Conservation (phyloP, 2,797 vertebrate species). For the Hypotaenidia philippensis region DNA sequence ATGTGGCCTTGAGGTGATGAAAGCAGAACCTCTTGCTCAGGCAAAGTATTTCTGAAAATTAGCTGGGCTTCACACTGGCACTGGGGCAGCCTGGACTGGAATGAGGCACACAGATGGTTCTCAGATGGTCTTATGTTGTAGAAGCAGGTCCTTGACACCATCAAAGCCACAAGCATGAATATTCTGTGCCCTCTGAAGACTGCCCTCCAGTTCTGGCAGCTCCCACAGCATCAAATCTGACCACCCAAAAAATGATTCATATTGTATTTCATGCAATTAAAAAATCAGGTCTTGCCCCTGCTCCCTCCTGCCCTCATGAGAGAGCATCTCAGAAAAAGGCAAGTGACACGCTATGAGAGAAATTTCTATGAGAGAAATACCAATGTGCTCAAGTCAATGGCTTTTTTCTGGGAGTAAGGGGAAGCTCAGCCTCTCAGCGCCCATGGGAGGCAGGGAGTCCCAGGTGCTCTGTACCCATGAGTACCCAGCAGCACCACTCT, state of each 20-base stretch:
- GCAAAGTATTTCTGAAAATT: not conserved
- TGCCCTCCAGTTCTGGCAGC: not conserved
- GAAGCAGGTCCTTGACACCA: not conserved
- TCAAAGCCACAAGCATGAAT: not conserved
- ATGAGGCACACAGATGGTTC: not conserved
- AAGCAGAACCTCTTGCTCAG: not conserved
- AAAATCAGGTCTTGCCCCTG: not conserved
- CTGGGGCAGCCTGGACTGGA: not conserved
- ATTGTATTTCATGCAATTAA: not conserved
- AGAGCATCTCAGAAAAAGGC: not conserved
- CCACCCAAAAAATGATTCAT: not conserved
- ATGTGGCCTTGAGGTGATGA: not conserved
- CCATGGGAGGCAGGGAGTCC: not conserved
- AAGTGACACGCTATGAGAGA: not conserved
- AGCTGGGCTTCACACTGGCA: not conserved
- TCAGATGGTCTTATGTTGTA: not conserved
- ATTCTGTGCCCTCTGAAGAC: not conserved
- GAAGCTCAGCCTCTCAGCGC: not conserved
- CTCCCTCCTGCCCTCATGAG: not conserved
- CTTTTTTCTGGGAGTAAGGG: not conserved
- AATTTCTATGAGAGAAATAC: not conserved
- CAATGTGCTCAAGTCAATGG: rapidly evolving
- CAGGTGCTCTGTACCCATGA: not conserved
- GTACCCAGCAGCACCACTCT: not conserved
- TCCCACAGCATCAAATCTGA: not conserved